Evolutionary conservation across 2,888 invertebrate species (phyloP).

Genomic region (Drosophila anceps): DNA sequence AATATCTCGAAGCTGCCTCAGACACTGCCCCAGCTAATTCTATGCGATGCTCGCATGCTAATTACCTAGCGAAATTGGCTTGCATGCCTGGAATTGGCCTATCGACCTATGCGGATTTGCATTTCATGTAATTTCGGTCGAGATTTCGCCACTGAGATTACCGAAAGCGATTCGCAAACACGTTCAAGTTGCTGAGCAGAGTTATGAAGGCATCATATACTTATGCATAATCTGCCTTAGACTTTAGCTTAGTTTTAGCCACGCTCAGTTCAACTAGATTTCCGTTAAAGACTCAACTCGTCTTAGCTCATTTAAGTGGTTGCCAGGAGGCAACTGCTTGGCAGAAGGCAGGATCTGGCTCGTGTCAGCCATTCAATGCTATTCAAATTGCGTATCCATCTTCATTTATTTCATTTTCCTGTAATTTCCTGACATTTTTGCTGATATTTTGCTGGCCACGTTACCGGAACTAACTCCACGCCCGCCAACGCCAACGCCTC

Average conservation of each 20-base stretch:
- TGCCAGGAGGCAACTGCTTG: not conserved
- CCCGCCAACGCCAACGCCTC: not conserved
- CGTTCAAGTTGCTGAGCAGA: not conserved
- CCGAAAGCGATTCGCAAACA: constrained; percentile 3
- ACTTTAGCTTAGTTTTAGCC: not conserved
- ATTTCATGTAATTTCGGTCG: constrained; percentile 46
- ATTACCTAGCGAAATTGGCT: constrained; percentile 50
- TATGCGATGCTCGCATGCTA: constrained; percentile 44
- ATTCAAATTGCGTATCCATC: constrained; percentile 81
- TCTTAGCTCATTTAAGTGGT: not conserved
- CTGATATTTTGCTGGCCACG: constrained; percentile 58
- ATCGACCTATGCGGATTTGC: constrained; percentile 35
- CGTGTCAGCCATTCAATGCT: constrained; percentile 46
- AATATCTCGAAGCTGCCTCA: constrained; percentile 17
- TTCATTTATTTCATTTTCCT: constrained; percentile 81
- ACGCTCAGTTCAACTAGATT: not conserved
- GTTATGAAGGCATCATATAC: not conserved
- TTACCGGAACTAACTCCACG: constrained; percentile 29
- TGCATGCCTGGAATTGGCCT: constrained; percentile 27
- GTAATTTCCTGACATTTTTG: constrained; percentile 79
- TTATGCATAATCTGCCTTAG: not conserved
- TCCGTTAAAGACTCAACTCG: constrained; percentile 1
- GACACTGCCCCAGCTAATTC: not conserved
- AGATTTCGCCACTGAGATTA: constrained; percentile 46
- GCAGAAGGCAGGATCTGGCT: not conserved